Base-by-base conservation (phyloP, 2,113 vertebrate genomes). In the Phaethornis superciliosus region DNA sequence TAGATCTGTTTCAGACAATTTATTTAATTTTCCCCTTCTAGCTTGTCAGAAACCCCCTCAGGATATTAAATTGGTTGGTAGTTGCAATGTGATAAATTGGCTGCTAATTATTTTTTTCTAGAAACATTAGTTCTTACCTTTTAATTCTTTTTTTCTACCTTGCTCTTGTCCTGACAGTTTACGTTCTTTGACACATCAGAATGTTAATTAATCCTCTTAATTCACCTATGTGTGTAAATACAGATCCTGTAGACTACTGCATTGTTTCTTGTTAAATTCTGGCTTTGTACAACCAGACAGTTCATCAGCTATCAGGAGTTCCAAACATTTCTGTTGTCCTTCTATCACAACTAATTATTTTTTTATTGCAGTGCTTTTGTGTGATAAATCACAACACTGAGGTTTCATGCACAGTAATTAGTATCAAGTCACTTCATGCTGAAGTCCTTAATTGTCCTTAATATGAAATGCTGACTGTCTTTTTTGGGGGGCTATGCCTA, bases 21-120 rank as follows among this genome's bases (percentile, higher is more conserved):
- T 52, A 58, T 90, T 52, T 68, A 65, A 46, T 93, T 91, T 78
- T 33, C 64, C 32, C 23, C 30, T 49, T 58, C 49, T 30, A 42
- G 59, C 52, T 91, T 91, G 52, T 88, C 49, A 79, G n/a, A 96
- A 91, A 54, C 15, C 33, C 82, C 74, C 80, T 74, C 65, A 78
- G 91, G 94, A 91, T 81, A 46, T 44, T 86, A 68, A 85, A 80
- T 86, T 55, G 20, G 55, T 54, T 56, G 28, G 26, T 77, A 64
- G 55, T 30, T 94, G 55, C 49, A 33, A 8, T 88, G 55, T 85
- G 81, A 93, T 88, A 90, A 94, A 86, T 74, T 89, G 62, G 20
- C 71, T 93, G 44, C 71, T 95, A 82, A 94, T 95, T 92, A 92
- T 28, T 44, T 97, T 95, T 91, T 89, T 52, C 60, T 81, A 63